Base-by-base conservation (phyloP, 2,888 invertebrate genomes). In the Desoria tigrina region DNA sequence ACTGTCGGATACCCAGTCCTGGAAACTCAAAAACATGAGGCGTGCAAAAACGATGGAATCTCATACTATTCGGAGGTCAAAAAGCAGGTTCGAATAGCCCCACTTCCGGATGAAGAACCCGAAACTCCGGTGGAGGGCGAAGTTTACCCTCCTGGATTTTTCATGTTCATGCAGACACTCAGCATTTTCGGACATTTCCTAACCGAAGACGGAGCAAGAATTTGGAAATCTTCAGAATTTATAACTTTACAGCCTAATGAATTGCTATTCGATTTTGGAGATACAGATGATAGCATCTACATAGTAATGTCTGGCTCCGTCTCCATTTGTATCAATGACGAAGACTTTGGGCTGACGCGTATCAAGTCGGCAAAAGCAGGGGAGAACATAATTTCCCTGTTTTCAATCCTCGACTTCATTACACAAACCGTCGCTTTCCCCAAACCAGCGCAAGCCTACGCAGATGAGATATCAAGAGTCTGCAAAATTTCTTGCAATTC, bases 21-120 rank as follows among this genome's bases (percentile, higher is more conserved):
- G 3, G 55, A 55, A 45, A 9, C 45, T 16, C 45, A 45, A 45
- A 26, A 23, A 9, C 21, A 26, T 4, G 24, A 51, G 6, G 16
- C 21, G 6, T 16, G 23, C 26, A 51, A 21, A 21, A 16, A 3
- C 16, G 16, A 51, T 2, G 6, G 6, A 4, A 14, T 51, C 24
- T 2, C 18, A 26, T 51, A 21, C 16, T 51, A 51, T 24, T 16
- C 51, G 7, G 51, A 51, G 6, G 51, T 51, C 24, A 18, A 18
- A 23, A 23, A 24, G 4, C 51, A 51, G 6, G 24, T 24, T 21
- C 24, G 23, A 23, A 18, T 51, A 21, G 23, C 2, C 18, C 55
- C 27, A 55, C 16, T 55, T 6, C 26, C 37, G 3, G 55, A 55
- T 32, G 55, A 55, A 26, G 55, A 55, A 3, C 55, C 55, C 4